These are phyloP conservation scores for Cyrtonyx montezumae DNA, from an alignment of 2,113 vertebrate genomes.

Conservation along the genomic window DNA sequence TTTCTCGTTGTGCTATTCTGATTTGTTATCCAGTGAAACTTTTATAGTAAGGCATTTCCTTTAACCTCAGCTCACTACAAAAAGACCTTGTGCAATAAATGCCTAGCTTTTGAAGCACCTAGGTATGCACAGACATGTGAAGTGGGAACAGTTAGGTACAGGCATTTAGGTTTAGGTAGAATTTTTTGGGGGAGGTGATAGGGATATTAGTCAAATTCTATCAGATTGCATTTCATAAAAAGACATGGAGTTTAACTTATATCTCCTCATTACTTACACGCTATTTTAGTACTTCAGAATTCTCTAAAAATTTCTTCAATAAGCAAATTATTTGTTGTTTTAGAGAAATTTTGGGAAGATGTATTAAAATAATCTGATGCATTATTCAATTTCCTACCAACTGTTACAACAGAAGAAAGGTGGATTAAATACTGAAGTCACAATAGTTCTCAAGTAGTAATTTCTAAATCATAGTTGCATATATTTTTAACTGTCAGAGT, in stretches of 20 bases:
- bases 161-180: not conserved
- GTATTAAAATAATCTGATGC: not conserved
- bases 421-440: not conserved
- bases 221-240: not conserved
- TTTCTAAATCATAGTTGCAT: not conserved
- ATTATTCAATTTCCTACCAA: not conserved
- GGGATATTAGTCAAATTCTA: not conserved
- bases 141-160: not conserved
- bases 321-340: not conserved
- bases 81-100: not conserved
- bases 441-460: not conserved
- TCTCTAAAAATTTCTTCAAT: not conserved
- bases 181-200: not conserved
- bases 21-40: not conserved
- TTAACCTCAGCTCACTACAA: not conserved
- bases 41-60: not conserved
- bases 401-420: not conserved
- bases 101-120: not conserved
- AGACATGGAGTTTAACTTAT: not conserved
- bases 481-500: not conserved
- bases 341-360: not conserved
- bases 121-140: not conserved
- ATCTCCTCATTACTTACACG: not conserved
- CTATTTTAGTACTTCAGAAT: not conserved
- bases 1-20: not conserved